phyloP scores from a whole-genome alignment of 1,140 invertebrate species.

The Diabrotica undecimpunctata region DNA sequence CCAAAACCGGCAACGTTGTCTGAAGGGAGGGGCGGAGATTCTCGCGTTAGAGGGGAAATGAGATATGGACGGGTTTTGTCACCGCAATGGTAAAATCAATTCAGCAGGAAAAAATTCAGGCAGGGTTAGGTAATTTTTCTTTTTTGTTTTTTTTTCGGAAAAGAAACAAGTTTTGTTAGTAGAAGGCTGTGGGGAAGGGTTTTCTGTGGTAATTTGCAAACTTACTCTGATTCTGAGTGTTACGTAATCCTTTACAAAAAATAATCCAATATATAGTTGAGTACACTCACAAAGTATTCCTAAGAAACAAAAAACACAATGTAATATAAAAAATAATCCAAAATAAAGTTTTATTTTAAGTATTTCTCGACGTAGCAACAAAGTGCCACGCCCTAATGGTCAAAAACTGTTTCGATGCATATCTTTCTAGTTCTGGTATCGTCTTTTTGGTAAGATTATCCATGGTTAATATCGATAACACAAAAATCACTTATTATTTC shows the following conservation, averaged over 20 bases:
- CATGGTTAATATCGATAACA: constrained; percentile 14
- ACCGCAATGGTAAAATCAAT: constrained; percentile 34
- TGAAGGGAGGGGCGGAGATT: constrained; percentile 27
- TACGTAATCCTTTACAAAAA: constrained; percentile 9
- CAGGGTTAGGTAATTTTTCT: background rate
- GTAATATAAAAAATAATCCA: background rate
- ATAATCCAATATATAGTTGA: constrained; percentile 18
- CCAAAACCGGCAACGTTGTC: constrained; percentile 47
- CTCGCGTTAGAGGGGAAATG: constrained; percentile 28
- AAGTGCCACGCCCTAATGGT: constrained; percentile 13
- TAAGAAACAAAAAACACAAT: background rate
- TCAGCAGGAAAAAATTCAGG: constrained; percentile 21
- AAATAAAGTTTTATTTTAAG: background rate
- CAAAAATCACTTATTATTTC: constrained; percentile 26
- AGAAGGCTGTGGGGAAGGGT: constrained; percentile 21
- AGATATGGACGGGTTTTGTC: constrained; percentile 33
- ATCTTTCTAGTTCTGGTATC: background rate
- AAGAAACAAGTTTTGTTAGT: constrained; percentile 7
- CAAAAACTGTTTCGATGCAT: background rate
- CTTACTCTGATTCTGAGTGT: constrained; percentile 23
- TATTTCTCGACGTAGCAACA: background rate
- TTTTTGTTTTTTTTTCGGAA: background rate
- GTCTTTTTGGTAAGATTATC: background rate
- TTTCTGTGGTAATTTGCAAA: constrained; percentile 23
- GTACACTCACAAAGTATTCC: constrained; percentile 22